Base-by-base conservation (phyloP, 2,888 invertebrate genomes). In the Drosophila setosimentum region DNA sequence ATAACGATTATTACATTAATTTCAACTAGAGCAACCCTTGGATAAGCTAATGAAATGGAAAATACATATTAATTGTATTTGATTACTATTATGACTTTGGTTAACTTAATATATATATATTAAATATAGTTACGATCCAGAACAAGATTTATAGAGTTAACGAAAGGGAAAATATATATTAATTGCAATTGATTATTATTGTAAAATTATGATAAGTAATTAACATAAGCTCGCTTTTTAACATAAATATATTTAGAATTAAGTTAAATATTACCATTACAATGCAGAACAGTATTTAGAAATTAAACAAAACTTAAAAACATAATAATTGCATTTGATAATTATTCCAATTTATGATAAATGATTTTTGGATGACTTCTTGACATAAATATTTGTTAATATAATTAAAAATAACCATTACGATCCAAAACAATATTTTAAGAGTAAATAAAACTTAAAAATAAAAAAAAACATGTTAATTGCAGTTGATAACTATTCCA, bases 51-150 rank as follows among this genome's bases (percentile, higher is more conserved):
- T 24, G 37, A 29, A 30, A 54, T 29, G 21, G 10, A 29, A 27
- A 57, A 57, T 6, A 18, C n/a, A 55, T 40, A 40, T 27, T 27
- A 35, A 54, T 55, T 35, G 13, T 29, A 40, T 40, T 40, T 29
- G 27, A 33, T 54, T 27, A 54, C 7, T 37, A 27, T n/a, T n/a
- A n/a, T n/a, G n/a, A n/a, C n/a, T n/a, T n/a, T n/a, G n/a, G n/a
- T n/a, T n/a, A n/a, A n/a, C 27, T 13, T n/a, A 11, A 54, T 13
- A 21, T 2, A 42, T 6, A 13, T 13, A 2, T 13, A 13, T n/a
- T n/a, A n/a, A n/a, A n/a, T n/a, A n/a, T n/a, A n/a, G n/a, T n/a
- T n/a, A n/a, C n/a, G n/a, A n/a, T n/a, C n/a, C n/a, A n/a, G n/a
- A n/a, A 4, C 29, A 29, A 29, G 4, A 40, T 6, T 42, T 21